Evolutionary conservation across 2,797 vertebrate genomes (phyloP).

Genomic region (Peromyscus aztecus): DNA sequence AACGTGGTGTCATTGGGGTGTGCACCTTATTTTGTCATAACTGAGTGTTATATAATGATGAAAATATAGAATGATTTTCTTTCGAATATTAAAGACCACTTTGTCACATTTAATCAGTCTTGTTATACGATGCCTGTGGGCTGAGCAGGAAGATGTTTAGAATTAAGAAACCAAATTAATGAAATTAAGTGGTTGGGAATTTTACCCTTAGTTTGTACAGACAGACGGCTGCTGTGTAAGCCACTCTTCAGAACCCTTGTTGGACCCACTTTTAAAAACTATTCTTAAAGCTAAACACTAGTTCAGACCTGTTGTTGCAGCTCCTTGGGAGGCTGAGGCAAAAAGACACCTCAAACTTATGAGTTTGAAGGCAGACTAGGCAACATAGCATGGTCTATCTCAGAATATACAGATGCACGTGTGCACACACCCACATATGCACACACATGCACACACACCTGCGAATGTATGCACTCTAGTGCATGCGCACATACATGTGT

Average conservation of each 20-base stretch:
- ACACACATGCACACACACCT: not conserved
- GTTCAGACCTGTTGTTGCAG: not conserved
- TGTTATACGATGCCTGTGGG: not conserved
- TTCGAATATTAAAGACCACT: conserved; percentile 36
- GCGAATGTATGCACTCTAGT: no score
- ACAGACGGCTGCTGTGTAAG: not conserved
- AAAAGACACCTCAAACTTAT: not conserved
- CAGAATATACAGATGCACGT: not conserved
- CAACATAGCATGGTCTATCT: not conserved
- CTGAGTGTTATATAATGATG: conserved; percentile 48
- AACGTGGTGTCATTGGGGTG: conserved; percentile 17
- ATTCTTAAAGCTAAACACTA: not conserved
- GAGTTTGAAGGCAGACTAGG: not conserved
- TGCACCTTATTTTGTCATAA: conserved; percentile 66
- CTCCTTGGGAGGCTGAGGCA: not conserved
- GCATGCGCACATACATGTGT: not conserved
- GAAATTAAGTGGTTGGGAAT: not conserved
- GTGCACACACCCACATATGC: not conserved
- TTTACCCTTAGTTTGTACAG: conserved; percentile 15
- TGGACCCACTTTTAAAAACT: not conserved
- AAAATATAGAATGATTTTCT: conserved; percentile 49
- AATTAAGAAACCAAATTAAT: not conserved
- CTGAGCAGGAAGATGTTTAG: not conserved
- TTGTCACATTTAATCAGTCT: conserved; percentile 5
- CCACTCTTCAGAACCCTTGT: not conserved